phyloP scores from a whole-genome alignment of 2,888 invertebrate genomes.

The Thera obeliscata region DNA sequence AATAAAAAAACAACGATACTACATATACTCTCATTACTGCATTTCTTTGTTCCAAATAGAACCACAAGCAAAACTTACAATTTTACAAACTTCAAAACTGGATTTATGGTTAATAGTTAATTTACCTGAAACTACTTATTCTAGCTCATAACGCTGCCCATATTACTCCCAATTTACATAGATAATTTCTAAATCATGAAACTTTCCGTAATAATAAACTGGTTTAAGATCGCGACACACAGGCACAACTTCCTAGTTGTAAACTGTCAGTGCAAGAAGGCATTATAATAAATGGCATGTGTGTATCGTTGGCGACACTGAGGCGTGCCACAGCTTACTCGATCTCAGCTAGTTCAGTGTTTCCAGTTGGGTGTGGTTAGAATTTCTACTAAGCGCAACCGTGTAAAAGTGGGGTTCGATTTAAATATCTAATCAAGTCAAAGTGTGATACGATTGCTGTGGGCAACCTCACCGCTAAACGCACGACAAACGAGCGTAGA shows the following conservation, averaged over 20 bases:
- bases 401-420: no score
- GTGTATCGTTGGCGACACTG: conserved; percentile 48
- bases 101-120: neutral
- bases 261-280: conserved; percentile 61
- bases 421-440: no score
- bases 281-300: conserved; percentile 75
- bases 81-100: no score
- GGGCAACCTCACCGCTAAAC: no score
- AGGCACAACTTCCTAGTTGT: conserved; percentile 64
- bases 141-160: conserved; percentile 8
- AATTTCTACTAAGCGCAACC: no score
- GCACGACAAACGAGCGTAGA: neutral
- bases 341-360: conserved; percentile 15
- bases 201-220: conserved; percentile 44
- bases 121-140: conserved; percentile 6
- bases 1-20: no score
- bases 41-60: no score
- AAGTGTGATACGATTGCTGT: no score
- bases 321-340: conserved; percentile 19
- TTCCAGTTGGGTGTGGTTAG: no score
- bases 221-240: conserved; percentile 57
- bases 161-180: conserved; percentile 14
- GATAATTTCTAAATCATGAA: conserved; percentile 29
- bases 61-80: no score
- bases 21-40: no score